Base-by-base conservation (phyloP, 2,888 invertebrate species). In the Ophioninae sp. region DNA sequence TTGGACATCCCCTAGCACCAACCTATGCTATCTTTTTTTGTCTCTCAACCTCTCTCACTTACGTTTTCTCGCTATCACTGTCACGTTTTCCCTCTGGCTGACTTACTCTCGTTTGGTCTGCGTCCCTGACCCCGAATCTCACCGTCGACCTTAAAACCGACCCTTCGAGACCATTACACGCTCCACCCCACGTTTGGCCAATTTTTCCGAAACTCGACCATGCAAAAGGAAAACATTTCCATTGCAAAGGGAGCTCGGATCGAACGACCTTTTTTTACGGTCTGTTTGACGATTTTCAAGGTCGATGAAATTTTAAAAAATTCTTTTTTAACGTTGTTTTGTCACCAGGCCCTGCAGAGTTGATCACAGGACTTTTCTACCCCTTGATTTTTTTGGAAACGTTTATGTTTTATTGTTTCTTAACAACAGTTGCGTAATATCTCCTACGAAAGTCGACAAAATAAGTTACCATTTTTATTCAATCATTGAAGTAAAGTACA, bases 91-190 rank as follows among this genome's bases (percentile, higher is more conserved):
- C 13, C 63, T 63, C 23, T 30, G 23, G 13, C 63, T 63, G 5
- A 63, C 30, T 71, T 30, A 71, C 58, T 37, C 59, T 13, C 58
- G 30, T 68, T 79, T 59, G 23, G 51, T 68, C 61, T 37, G 59
- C 72, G 73, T 79, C 75, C 72, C 58, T 78, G 81, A 83, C 74
- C 83, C 74, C 77, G 65, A 83, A 81, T 59, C 74, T 76, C 72
- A 56, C 58, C 20, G 51, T 10, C 41, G 63, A 73, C 79, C 68
- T 76, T 41, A 56, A 30, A 77, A 79, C 44, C 79, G 37, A n/a
- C 41, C 37, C 59, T 59, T 37, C 9, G 44, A 39, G 23, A 22
- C 23, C 41, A 41, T 63, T 67, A 59, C 67, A 22, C 44, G 41
- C 7, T 51, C 13, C 44, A 44, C 44, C 58, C 22, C 67, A 63